A percentile compares a stretch with the other conserved stretches of the same genome.
Evolutionary conservation across 2,797 vertebrate genomes (phyloP).

Genomic region (Sparidentex hasta): DNA sequence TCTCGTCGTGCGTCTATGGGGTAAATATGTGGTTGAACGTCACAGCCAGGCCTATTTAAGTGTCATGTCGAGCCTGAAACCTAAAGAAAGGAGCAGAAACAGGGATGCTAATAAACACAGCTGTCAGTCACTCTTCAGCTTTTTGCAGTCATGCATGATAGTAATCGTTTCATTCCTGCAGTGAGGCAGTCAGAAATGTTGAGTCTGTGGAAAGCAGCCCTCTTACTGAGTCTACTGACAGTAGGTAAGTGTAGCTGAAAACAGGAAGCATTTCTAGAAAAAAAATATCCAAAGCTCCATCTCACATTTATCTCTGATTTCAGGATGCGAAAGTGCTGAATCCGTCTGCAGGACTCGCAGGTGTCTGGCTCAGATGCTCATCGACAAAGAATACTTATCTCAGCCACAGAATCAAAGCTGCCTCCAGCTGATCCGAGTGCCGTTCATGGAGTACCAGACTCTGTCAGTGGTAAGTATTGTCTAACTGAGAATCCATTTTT

Average conservation of each 20-base stretch:
- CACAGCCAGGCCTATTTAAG: slow-evolving; percentile 65
- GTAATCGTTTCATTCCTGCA: not conserved
- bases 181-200: slow-evolving; percentile 20
- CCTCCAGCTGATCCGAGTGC: slow-evolving; percentile 46
- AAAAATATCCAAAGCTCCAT: not conserved
- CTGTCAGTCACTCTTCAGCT: slow-evolving; percentile 4
- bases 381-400: slow-evolving; percentile 36
- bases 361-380: slow-evolving; percentile 77
- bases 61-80: not conserved
- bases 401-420: slow-evolving; percentile 78
- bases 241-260: slow-evolving; percentile 57
- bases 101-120: not conserved
- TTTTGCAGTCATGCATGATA: not conserved
- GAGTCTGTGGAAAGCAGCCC: slow-evolving; percentile 13
- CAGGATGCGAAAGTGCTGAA: slow-evolving; percentile 24
- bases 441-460: slow-evolving; percentile 77
- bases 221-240: slow-evolving; percentile 43
- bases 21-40: slow-evolving; percentile 1
- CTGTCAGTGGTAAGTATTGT: slow-evolving; percentile 78
- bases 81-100: slow-evolving; percentile 1
- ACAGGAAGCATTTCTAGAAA: not conserved
- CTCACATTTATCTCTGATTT: slow-evolving; percentile 15
- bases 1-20: not conserved
- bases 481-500: not conserved
- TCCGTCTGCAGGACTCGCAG: slow-evolving; percentile 58